A percentile compares a stretch with the other conserved stretches of the same genome.
phyloP scores from a whole-genome alignment of 2,797 vertebrate species.

The Macrochelys suwanniensis region DNA sequence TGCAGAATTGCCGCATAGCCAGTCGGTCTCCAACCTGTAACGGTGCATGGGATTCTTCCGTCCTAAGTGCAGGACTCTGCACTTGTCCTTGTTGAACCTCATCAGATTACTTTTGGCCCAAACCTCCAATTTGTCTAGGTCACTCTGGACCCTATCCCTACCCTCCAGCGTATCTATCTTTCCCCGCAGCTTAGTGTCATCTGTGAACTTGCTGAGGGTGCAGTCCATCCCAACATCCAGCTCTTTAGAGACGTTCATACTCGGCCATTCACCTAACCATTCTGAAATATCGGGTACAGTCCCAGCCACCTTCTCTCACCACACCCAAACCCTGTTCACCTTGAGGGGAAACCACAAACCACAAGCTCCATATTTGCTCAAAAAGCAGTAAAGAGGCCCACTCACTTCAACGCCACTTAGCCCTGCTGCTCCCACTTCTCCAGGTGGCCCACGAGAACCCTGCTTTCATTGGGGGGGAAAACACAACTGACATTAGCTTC shows the following conservation, averaged over 20 bases:
- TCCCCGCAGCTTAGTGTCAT: too few relatives aligned
- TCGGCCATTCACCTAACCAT: neutral
- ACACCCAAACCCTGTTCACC: neutral
- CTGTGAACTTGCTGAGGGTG: too few relatives aligned
- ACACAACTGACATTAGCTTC: neutral
- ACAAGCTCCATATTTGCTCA: neutral
- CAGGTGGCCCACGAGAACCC: constrained; percentile 85
- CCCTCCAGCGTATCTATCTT: too few relatives aligned
- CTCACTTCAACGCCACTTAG: constrained; percentile 85
- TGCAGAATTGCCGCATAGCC: too few relatives aligned
- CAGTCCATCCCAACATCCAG: too few relatives aligned
- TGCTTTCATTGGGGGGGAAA: constrained; percentile 62
- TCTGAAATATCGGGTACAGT: neutral
- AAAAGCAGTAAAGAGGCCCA: neutral
- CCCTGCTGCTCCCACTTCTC: constrained; percentile 82
- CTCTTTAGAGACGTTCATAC: neutral
- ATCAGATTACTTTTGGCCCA: too few relatives aligned
- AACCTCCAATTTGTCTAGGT: too few relatives aligned
- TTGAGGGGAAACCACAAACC: neutral
- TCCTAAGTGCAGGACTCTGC: too few relatives aligned
- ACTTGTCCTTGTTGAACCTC: too few relatives aligned
- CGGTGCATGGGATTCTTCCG: too few relatives aligned
- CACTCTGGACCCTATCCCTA: too few relatives aligned
- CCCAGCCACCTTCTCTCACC: neutral
- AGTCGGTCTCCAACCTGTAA: too few relatives aligned